Evolutionary conservation across 2,797 vertebrate species (phyloP).

Genomic region (Pantherophis vulpinus): DNA sequence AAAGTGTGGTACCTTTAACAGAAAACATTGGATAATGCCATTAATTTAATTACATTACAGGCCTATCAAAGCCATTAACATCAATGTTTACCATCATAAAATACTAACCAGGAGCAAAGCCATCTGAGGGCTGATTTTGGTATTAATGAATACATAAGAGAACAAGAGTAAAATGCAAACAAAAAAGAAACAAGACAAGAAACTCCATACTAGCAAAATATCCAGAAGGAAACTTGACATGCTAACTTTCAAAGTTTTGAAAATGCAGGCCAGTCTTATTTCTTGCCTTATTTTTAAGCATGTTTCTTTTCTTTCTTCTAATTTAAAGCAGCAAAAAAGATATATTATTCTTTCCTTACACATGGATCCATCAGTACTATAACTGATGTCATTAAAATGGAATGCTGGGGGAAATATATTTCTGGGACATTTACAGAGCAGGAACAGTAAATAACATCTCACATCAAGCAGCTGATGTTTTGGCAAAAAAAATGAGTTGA

Average conservation of each 20-base stretch:
- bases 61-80: constrained; percentile 29
- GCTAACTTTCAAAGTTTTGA: background rate
- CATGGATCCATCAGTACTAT: background rate
- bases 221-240: background rate
- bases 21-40: constrained; percentile 51
- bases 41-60: constrained; percentile 43
- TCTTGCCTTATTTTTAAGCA: background rate
- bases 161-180: background rate
- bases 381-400: background rate
- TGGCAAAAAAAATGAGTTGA: background rate
- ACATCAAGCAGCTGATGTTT: background rate
- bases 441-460: background rate
- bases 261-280: background rate
- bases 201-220: background rate
- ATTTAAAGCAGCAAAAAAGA: background rate
- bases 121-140: background rate
- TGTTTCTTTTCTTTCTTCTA: background rate
- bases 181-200: background rate
- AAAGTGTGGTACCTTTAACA: constrained; percentile 50
- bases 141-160: background rate
- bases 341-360: background rate
- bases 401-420: background rate
- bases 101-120: background rate
- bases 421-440: background rate
- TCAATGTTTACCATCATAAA: background rate